Evolutionary conservation across 2,888 invertebrate species (phyloP), one percentile per base, ranked within the genome.

Genomic region (Leptopilina syphax): DNA sequence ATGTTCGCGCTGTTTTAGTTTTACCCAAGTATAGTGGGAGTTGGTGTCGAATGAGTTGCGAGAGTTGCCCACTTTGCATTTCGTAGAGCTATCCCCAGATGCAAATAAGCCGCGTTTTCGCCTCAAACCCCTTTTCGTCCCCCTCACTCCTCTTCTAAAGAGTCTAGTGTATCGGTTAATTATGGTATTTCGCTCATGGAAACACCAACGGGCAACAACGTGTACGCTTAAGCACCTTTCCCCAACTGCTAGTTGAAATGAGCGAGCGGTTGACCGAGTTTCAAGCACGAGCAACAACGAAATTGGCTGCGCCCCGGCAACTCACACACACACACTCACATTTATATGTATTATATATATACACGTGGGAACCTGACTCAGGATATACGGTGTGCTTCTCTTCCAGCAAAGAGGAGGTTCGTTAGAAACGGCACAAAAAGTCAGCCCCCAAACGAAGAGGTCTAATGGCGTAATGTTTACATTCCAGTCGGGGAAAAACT

Each of bases 141-240:
- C 10, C 12, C 50, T 10, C 3, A 10, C 50, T 10, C 50, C 50
- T 10, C 10, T 12, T 10, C 67, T 44, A 67, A 50, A 57, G 65
- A 44, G 54, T 65, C 63, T 77, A 73, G 73, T 84, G 83, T 81
- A 83, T 84, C 79, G 82, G 84, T 83, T 85, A 84, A 84, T 85
- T 85, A 85, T 82, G 73, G 73, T 73, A 73, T 73, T 73, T 73
- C 73, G 73, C 73, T 73, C 73, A 73, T 73, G 57, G 73, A 57
- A 73, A 57, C 73, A 73, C 73, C 34, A 13, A 57, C 70, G 34
- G 50, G 50, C 73, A 73, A 54, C 34, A 13, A 57, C 70, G 34
- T 70, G 70, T 70, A 70, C 70, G 27, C 70, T 70, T 57, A 57
- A 73, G 73, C 73, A 73, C 73, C 73, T 73, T 73, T 73, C 57